Base-by-base conservation (phyloP, 1,140 invertebrate genomes). In the Drosophila cardini region DNA sequence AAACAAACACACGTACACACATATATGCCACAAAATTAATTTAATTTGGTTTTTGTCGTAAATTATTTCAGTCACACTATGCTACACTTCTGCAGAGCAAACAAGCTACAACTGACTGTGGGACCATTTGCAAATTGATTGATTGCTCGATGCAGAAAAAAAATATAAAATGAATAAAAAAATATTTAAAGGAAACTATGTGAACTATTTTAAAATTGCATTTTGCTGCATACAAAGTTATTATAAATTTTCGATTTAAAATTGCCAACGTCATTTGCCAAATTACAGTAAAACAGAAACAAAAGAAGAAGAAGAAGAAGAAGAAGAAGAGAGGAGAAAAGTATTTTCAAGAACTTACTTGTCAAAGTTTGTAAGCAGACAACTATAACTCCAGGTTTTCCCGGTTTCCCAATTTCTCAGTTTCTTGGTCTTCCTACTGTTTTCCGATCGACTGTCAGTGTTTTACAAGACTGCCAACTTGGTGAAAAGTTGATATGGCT, bases 371-470 rank as follows among this genome's bases (percentile, higher is more conserved):
- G 15, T 2, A 11, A 6, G 21, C 34, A 45, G 50, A 46, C 26
- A 56, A 52, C 30, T 42, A 40, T n/a, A 26, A 26, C 21, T 26
- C 21, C 21, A 26, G 21, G 21, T 5, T 26, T 26, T 26, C 21
- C 21, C 21, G 21, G 21, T 3, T 21, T 21, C 21, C 21, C 21
- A 21, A 3, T 21, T 21, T 21, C 21, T 3, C 21, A 21, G 21
- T 21, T 21, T n/a, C 2, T 4, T 32, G 26, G 3, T 26, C 2
- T 26, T 11, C 52, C 8, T 2, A 2, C 6, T 30, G 26, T 43
- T 9, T 15, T 56, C 48, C 63, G 16, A 56, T 65, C 30, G 42
- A 11, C 34, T 46, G 63, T 67, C 52, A 56, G 52, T 57, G 42
- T 18, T 13, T 32, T 16, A 10, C 42, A 26, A 32, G 55, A n/a